Evolutionary conservation across 2,888 invertebrate genomes (phyloP).

Genomic region (Tanytarsus gracilentus): DNA sequence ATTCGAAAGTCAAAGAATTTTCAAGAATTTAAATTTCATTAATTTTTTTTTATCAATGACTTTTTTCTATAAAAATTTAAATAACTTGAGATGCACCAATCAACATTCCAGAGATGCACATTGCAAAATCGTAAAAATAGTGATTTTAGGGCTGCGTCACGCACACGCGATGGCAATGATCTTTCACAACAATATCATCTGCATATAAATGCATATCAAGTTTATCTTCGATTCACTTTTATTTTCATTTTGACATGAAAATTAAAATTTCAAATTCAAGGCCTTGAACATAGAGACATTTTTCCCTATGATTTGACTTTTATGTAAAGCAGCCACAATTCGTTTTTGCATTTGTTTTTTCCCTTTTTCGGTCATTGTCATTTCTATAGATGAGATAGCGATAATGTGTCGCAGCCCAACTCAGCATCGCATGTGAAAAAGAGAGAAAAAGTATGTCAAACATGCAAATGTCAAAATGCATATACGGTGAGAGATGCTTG

Average conservation of each 20-base stretch:
- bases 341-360: conserved; percentile 4
- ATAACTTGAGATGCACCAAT: too few relatives aligned
- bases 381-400: background rate
- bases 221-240: background rate
- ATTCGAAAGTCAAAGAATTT: too few relatives aligned
- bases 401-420: background rate
- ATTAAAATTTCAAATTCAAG: background rate
- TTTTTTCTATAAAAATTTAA: too few relatives aligned
- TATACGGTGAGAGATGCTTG: too few relatives aligned
- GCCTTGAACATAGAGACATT: background rate
- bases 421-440: background rate
- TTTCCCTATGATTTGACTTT: background rate
- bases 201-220: background rate
- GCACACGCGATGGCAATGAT: background rate
- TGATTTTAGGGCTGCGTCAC: background rate
- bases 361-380: conserved; percentile 3
- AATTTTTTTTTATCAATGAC: too few relatives aligned
- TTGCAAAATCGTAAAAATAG: conserved; percentile 1
- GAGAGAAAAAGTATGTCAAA: background rate
- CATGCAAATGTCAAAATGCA: conserved; percentile 14
- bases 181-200: conserved; percentile 2
- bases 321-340: background rate
- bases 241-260: background rate
- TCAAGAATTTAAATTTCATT: too few relatives aligned
- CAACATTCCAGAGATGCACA: conserved; percentile 2